Conservation (phyloP, 2,797 vertebrate species). For the Petrocephalus sullivani region DNA sequence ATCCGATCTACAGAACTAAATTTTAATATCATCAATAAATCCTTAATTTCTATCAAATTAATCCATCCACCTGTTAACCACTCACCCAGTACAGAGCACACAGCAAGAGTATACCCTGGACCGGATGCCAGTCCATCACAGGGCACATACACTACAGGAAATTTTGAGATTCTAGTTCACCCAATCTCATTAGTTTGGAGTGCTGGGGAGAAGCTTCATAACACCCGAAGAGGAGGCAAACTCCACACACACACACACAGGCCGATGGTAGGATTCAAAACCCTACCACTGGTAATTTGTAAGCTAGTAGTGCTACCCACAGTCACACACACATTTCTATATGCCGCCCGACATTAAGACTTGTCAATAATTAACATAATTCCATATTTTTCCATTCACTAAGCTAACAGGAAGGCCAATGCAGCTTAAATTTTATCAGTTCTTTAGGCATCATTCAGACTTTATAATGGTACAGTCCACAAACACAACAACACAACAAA, state of each 20-base stretch:
- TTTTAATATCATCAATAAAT: neutral
- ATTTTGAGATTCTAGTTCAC: neutral
- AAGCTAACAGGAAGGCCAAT: neutral
- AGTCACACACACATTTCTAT: neutral
- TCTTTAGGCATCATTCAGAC: neutral
- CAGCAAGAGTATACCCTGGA: neutral
- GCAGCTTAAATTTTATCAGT: neutral
- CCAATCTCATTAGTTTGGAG: neutral
- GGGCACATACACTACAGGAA: neutral
- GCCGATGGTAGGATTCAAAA: neutral
- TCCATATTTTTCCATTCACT: neutral
- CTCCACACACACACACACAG: neutral
- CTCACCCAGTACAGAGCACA: neutral
- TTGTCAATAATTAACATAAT: neutral
- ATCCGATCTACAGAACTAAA: neutral
- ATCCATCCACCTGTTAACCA: neutral
- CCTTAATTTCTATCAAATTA: neutral
- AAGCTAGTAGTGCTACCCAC: neutral
- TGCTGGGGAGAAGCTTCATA: neutral
- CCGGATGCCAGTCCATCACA: neutral
- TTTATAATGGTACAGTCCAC: neutral
- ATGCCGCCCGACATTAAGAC: neutral
- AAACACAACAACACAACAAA: neutral
- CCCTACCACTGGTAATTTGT: neutral
- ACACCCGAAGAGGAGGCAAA: neutral